Evolutionary conservation across 2,113 vertebrate genomes (phyloP).

Genomic region (Damaliscus lunatus): DNA sequence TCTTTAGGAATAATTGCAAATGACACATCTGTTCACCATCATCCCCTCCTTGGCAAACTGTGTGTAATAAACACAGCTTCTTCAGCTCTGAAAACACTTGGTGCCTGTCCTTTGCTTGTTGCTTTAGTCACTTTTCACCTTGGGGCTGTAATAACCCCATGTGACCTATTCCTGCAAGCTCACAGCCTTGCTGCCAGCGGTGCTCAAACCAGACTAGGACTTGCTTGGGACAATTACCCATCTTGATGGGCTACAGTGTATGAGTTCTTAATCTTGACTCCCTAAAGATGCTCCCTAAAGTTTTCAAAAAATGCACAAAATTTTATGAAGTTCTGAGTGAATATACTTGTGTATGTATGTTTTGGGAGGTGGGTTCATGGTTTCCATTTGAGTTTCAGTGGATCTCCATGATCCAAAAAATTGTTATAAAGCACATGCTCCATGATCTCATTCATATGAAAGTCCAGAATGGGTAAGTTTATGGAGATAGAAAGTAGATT

Average conservation of each 20-base stretch:
- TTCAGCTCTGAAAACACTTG: constrained; percentile 48
- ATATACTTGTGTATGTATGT: background rate
- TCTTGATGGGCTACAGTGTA: background rate
- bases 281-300: background rate
- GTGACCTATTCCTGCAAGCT: background rate
- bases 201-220: background rate
- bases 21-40: constrained; percentile 68
- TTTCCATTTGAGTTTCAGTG: background rate
- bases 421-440: background rate
- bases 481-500: background rate
- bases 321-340: background rate
- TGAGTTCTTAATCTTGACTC: background rate
- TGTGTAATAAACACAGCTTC: constrained; percentile 61
- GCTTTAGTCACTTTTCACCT: background rate
- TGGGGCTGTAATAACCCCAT: background rate
- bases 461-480: background rate
- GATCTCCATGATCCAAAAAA: background rate
- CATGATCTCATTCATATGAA: background rate
- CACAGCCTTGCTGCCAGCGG: background rate
- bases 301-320: background rate
- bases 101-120: constrained; percentile 12
- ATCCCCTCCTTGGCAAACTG: constrained; percentile 49
- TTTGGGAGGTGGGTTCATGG: background rate
- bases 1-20: constrained; percentile 76
- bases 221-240: background rate